A percentile compares a stretch with the other conserved stretches of the same genome.
Conservation (phyloP, 1,140 invertebrate species). For the Diabrotica undecimpunctata region DNA sequence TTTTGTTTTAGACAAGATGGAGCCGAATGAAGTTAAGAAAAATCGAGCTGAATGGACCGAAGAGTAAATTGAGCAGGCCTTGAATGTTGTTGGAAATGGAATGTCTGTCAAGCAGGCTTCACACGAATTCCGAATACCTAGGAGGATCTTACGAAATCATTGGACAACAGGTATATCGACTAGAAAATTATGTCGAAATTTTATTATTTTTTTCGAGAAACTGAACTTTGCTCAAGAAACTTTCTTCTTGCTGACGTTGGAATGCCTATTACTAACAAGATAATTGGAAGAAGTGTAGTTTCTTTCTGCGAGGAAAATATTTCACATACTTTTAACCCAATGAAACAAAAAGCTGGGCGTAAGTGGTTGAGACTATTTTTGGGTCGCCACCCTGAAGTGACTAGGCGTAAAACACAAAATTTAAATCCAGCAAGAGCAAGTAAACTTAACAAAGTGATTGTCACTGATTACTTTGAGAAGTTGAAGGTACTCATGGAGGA, state of each 20-base stretch:
- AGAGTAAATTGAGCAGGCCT: too few species aligned
- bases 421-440: too few species aligned
- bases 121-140: neutral
- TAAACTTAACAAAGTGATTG: too few species aligned
- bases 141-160: neutral
- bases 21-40: too few species aligned
- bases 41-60: too few species aligned
- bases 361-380: too few species aligned
- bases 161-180: neutral
- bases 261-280: neutral
- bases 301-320: neutral
- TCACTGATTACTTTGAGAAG: too few species aligned
- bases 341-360: too few species aligned
- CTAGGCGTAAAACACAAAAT: neutral
- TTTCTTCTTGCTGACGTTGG: neutral
- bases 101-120: neutral
- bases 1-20: too few species aligned
- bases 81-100: too few species aligned
- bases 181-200: conserved; percentile 4
- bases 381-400: too few species aligned
- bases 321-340: neutral
- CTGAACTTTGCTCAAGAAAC: neutral
- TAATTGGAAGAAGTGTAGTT: neutral
- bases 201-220: neutral
- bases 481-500: too few species aligned